Percentiles rank a stretch among this genome's conserved stretches.
These are phyloP conservation scores for Cantharis lateralis DNA, from an alignment of 2,888 invertebrate genomes.

Conservation along the genomic window DNA sequence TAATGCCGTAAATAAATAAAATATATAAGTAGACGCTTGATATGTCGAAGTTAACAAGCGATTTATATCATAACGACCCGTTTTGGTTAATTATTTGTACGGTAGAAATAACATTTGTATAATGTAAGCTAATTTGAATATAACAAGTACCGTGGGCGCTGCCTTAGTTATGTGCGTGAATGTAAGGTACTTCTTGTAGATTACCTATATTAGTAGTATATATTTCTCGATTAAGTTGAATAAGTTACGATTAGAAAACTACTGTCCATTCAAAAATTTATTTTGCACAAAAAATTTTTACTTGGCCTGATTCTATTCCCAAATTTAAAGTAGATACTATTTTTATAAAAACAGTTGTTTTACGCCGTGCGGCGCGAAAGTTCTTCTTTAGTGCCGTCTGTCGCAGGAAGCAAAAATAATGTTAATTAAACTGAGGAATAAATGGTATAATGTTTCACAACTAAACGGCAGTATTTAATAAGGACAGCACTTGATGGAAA, in stretches of 20 bases:
- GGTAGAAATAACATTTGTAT: slow-evolving; percentile 48
- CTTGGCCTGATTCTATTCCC: too few species aligned
- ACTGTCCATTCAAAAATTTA: background rate
- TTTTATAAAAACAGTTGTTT: too few species aligned
- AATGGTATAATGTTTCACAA: too few species aligned
- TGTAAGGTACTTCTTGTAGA: slow-evolving; percentile 44
- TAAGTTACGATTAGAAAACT: background rate
- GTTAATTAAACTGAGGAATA: too few species aligned
- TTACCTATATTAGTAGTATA: slow-evolving; percentile 38
- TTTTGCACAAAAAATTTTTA: background rate
- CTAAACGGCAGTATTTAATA: too few species aligned
- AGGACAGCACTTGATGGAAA: too few species aligned
- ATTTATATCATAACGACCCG: slow-evolving; percentile 15
- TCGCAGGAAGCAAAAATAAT: too few species aligned
- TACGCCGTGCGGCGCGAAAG: too few species aligned
- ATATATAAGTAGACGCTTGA: slow-evolving; percentile 10
- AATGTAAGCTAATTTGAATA: slow-evolving; percentile 49
- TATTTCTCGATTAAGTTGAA: background rate
- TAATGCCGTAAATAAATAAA: background rate
- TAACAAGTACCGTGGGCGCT: slow-evolving; percentile 50
- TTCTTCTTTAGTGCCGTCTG: too few species aligned
- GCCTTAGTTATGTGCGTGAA: slow-evolving; percentile 49
- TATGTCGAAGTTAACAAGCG: slow-evolving; percentile 6
- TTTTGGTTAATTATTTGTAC: slow-evolving; percentile 32
- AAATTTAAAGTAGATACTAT: too few species aligned